Evolutionary conservation across 2,113 vertebrate genomes (phyloP), one percentile per base, ranked within the genome.

Genomic region (Heteronetta atricapilla): DNA sequence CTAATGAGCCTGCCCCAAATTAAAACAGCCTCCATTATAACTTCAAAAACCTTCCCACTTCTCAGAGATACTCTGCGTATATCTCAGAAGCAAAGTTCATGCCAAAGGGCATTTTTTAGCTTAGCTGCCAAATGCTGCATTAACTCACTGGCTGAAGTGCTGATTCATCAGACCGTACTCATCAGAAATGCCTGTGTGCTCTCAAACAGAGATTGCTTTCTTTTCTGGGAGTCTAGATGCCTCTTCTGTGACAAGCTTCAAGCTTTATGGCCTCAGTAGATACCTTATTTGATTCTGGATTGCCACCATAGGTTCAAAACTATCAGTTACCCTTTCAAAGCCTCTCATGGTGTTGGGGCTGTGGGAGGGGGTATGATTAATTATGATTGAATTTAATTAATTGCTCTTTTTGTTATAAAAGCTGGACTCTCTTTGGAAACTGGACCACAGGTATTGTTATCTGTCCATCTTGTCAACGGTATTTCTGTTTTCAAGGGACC

Each of bases 1-100:
- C 78, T 96, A 95, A 95, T 82, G 89, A 97, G 77, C 53, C 73
- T 95, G 89, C 44, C 91, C 66, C 84, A 95, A 97, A 96, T 97
- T 95, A 89, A 97, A 96, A 81, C 83, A 86, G 81, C 66, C 69
- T 92, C 80, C 2, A 5, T 78, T 92, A 56, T 44, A 93, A 96
- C 77, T 93, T 94, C 89, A 97, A 92, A 97, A 94, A 53, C 81
- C 81, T 87, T 90, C 77, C 23, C 75, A 62, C 83, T 84, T 82
- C 82, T 87, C 85, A 68, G 53, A 94, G 86, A 92, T 38, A 84
- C 58, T 40, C 33, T 85, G 81, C 34, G 25, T 92, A 40, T 82
- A 95, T 94, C 86, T 94, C 89, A 79, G 67, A 92, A 93, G 34
- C 72, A 90, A 95, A 95, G 94, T 92, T 94, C 86, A 85, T 58